phyloP scores from a whole-genome alignment of 2,888 invertebrate genomes.

The Strigamia crassipes region DNA sequence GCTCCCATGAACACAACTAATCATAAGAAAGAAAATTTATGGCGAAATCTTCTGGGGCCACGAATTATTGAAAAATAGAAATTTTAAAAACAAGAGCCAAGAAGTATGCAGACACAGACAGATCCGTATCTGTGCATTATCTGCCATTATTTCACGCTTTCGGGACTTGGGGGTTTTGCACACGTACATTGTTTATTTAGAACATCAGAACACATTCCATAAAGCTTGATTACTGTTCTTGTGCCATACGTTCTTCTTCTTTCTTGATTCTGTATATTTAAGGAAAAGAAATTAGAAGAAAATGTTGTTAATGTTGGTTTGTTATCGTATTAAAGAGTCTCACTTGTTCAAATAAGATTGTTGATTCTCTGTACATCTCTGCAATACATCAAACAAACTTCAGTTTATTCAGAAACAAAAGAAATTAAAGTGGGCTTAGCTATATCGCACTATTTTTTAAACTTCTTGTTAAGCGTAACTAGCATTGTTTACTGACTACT shows the following conservation, averaged over 20 bases:
- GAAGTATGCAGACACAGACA: slow-evolving; percentile 4
- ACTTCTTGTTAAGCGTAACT: too few relatives aligned
- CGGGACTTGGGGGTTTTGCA: not conserved
- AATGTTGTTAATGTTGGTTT: not conserved
- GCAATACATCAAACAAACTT: not conserved
- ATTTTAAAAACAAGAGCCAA: not conserved
- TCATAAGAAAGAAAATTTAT: slow-evolving; percentile 51
- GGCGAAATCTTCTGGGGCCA: slow-evolving; percentile 31
- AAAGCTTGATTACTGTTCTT: not conserved
- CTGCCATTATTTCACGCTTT: not conserved
- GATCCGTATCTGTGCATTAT: not conserved
- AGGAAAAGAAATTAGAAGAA: not conserved
- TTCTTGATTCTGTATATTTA: not conserved
- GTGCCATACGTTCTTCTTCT: not conserved
- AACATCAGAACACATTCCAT: not conserved
- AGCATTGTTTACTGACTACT: too few relatives aligned
- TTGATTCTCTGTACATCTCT: not conserved
- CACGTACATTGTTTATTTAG: not conserved
- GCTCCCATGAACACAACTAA: slow-evolving; percentile 58
- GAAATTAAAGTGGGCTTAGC: too few relatives aligned
- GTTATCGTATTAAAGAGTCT: not conserved
- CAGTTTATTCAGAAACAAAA: not conserved
- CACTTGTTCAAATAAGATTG: not conserved
- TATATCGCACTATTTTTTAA: too few relatives aligned
- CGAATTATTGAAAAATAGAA: not conserved